A percentile compares a stretch with the other conserved stretches of the same genome.
phyloP scores from a whole-genome alignment of 2,888 invertebrate species.

The Patella ulyssiponensis region DNA sequence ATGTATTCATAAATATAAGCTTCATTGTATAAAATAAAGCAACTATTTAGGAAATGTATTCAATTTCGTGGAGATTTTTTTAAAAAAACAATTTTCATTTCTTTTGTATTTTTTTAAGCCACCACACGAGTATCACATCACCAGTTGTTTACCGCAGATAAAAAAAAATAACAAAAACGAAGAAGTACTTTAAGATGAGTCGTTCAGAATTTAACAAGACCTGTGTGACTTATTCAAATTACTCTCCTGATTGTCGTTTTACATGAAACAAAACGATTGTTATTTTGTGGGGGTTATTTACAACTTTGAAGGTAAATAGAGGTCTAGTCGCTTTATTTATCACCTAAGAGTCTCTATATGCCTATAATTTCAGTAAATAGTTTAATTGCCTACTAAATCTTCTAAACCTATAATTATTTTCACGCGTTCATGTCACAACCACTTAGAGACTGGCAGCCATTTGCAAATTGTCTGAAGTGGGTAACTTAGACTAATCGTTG shows the following conservation, averaged over 20 bases:
- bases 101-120: too few species aligned
- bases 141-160: too few species aligned
- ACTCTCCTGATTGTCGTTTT: not conserved
- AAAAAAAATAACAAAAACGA: too few species aligned
- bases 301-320: not conserved
- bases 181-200: too few species aligned
- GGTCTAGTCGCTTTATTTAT: not conserved
- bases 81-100: too few species aligned
- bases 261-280: constrained; percentile 4
- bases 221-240: constrained; percentile 12
- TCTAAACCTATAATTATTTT: not conserved
- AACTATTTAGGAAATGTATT: too few species aligned
- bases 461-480: constrained; percentile 2
- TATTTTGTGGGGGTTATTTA: not conserved
- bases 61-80: too few species aligned
- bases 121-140: too few species aligned
- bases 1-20: too few species aligned
- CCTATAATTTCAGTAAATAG: not conserved
- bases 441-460: not conserved
- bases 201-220: not conserved
- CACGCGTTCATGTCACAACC: not conserved
- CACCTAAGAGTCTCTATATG: not conserved
- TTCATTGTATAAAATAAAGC: too few species aligned
- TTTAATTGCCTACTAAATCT: constrained; percentile 1
- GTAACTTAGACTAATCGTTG: constrained; percentile 5